Conservation (phyloP, 2,888 invertebrate species). For the Euzetes globulus region DNA sequence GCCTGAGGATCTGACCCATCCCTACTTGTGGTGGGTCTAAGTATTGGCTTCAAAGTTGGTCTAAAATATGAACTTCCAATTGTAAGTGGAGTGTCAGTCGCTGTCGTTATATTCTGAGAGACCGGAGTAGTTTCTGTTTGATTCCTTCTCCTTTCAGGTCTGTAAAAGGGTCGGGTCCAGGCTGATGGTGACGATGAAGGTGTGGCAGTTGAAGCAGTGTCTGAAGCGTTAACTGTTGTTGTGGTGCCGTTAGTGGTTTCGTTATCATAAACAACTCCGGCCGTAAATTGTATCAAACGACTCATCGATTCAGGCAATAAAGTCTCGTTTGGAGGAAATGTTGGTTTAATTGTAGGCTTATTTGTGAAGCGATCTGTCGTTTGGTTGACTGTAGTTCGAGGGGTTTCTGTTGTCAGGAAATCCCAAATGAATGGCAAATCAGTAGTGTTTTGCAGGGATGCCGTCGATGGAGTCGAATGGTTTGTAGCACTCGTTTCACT, state of each 20-base stretch:
- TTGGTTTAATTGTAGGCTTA: not conserved
- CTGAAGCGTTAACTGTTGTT: not conserved
- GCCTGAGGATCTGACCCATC: not conserved
- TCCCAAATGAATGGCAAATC: slow-evolving; percentile 24
- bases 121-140: not conserved
- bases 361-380: not conserved
- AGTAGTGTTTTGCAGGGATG: not conserved
- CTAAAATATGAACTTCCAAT: slow-evolving; percentile 12
- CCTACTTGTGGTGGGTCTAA: not conserved
- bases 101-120: not conserved
- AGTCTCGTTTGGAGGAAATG: not conserved
- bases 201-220: not conserved
- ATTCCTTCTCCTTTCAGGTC: not conserved
- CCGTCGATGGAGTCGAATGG: not conserved
- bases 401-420: not conserved
- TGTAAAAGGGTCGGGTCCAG: slow-evolving; percentile 17
- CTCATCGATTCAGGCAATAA: not conserved
- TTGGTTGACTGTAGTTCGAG: not conserved
- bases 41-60: not conserved
- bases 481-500: not conserved
- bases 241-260: not conserved
- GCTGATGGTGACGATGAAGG: not conserved
- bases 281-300: not conserved
- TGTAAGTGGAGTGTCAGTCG: not conserved
- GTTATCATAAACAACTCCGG: slow-evolving; percentile 5